These are phyloP conservation scores for Mizuhopecten yessoensis DNA, from an alignment of 1,140 invertebrate genomes.

Conservation along the genomic window DNA sequence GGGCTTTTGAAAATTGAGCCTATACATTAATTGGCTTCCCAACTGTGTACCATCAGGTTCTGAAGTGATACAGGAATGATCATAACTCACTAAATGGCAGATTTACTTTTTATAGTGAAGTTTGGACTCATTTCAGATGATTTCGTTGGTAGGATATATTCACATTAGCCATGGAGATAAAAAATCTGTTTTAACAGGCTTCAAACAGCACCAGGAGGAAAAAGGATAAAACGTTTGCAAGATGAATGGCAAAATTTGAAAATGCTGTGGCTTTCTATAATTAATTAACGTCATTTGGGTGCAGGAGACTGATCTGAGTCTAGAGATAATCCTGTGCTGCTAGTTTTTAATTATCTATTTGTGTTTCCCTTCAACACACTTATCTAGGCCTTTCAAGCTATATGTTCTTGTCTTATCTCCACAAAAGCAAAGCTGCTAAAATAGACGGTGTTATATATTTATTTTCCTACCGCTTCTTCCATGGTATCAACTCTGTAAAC, in stretches of 20 bases:
- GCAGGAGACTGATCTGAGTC: background rate
- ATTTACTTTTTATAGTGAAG: too few species aligned
- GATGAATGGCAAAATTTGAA: background rate
- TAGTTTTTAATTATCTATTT: slow-evolving; percentile 16
- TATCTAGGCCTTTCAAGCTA: background rate
- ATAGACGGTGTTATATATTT: background rate
- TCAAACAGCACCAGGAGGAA: background rate
- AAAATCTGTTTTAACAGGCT: background rate
- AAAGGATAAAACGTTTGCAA: background rate
- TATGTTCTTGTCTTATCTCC: slow-evolving; percentile 1
- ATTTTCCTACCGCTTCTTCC: background rate
- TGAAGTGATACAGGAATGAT: too few species aligned
- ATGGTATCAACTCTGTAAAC: background rate
- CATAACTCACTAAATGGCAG: too few species aligned
- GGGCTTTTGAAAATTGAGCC: too few species aligned
- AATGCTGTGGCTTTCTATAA: background rate
- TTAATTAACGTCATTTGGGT: slow-evolving; percentile 6
- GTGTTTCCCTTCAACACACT: background rate
- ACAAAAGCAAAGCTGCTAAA: slow-evolving; percentile 11
- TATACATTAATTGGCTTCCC: too few species aligned
- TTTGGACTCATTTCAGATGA: too few species aligned
- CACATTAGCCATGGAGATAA: background rate
- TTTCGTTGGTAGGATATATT: background rate
- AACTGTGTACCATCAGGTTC: too few species aligned
- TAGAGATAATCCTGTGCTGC: background rate